Evolutionary conservation across 30 jellyfish, hydroid and myxozoan genomes (phyloP).

Genomic region (Phacellophora camtschatica): DNA sequence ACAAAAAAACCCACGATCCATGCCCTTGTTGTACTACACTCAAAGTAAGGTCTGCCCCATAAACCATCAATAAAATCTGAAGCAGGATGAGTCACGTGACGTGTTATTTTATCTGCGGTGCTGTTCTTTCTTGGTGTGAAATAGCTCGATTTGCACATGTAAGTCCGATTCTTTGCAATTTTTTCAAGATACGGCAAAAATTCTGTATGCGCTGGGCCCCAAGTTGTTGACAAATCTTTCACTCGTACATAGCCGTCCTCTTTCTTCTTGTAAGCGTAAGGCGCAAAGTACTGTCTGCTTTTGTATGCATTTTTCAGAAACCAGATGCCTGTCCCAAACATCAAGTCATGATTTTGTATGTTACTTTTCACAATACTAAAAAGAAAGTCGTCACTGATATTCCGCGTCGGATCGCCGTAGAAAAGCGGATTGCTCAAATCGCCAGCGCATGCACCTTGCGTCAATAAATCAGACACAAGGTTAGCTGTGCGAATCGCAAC

Average conservation of each 20-base stretch:
- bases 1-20: conserved; percentile 61
- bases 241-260: conserved; percentile 26
- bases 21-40: conserved; percentile 53
- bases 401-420: conserved; percentile 25
- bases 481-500: conserved; percentile 79
- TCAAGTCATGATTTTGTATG: conserved; percentile 9
- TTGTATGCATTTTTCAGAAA: conserved; percentile 35
- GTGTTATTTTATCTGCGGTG: neutral
- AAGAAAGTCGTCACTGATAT: conserved; percentile 41
- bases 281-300: conserved; percentile 53
- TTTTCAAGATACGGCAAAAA: conserved; percentile 34
- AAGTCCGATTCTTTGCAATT: conserved; percentile 47
- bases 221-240: conserved; percentile 50
- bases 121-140: conserved; percentile 54
- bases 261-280: conserved; percentile 58
- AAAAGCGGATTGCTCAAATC: conserved; percentile 1
- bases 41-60: conserved; percentile 79
- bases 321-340: conserved; percentile 63
- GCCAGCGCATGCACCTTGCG: conserved; percentile 65
- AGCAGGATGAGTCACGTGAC: conserved; percentile 61
- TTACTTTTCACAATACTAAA: conserved; percentile 35
- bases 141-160: conserved; percentile 43
- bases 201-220: conserved; percentile 68
- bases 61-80: conserved; percentile 58
- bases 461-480: conserved; percentile 52